Evolutionary conservation across 2,888 invertebrate genomes (phyloP).

Genomic region (Pristionchus entomophagus): DNA sequence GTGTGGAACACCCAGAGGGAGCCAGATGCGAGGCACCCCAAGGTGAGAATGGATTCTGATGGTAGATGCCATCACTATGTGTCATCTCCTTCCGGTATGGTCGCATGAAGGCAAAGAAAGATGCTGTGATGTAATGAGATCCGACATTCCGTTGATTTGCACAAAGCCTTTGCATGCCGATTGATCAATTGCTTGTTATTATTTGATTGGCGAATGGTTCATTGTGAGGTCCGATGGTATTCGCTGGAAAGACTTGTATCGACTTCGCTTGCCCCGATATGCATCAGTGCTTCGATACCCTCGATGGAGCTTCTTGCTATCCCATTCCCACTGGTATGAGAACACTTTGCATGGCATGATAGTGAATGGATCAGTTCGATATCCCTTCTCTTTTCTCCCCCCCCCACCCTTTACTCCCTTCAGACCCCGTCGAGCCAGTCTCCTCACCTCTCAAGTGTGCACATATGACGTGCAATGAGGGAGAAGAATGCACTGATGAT

Average conservation of each 20-base stretch:
- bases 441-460: background rate
- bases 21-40: background rate
- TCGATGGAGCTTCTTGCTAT: conserved; percentile 22
- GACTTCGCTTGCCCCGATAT: background rate
- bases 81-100: background rate
- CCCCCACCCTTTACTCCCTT: no score
- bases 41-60: background rate
- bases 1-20: background rate
- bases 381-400: no score
- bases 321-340: conserved; percentile 29
- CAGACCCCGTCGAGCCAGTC: background rate
- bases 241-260: conserved; percentile 16
- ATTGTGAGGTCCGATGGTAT: background rate
- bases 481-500: conserved; percentile 4
- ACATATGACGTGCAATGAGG: conserved; percentile 1
- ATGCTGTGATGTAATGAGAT: no score
- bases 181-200: no score
- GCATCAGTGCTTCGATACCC: conserved; percentile 35
- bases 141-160: no score
- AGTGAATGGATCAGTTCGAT: no score
- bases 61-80: background rate
- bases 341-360: background rate
- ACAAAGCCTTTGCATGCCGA: no score
- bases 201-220: no score
- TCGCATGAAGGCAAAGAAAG: no score